Evolutionary conservation across 2,113 vertebrate species (phyloP), one percentile per base, ranked within the genome.

Genomic region (Loxodonta africana): DNA sequence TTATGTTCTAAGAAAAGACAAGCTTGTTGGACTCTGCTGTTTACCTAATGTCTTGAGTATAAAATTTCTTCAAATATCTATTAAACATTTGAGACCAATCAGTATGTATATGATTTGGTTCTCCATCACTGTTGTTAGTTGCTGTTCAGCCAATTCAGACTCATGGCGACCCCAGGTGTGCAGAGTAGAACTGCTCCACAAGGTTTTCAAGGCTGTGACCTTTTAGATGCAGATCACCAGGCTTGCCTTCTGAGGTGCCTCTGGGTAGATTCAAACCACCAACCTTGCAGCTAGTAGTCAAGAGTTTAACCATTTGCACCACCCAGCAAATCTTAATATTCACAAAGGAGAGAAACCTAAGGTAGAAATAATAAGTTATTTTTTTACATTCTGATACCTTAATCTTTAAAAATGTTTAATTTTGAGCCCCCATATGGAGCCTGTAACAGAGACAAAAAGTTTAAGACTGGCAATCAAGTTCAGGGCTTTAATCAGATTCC

Each of bases 1-100:
- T 8, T n/a, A 46, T 33, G 71, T 60, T 82, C 57, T 25, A 85
- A 88, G 67, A 17, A 37, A 82, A 17, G 12, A 33, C 85, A 95
- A 94, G 20, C 86, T 3, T 67, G 1, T 15, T 91, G 41, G 62
- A 95, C 18, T 83, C 9, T 37, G 12, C 5, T 48, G 3, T 60
- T 74, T 71, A 63, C 23, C n/a, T 91, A 88, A 83, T 76, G 15
- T 14, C 12, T 60, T 41, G 30, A 81, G 25, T 57, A 37, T 30
- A 85, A 88, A 94, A 93, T 86, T 89, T 57, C 25, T 41, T 30
- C 3, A 62, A 53, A 51, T 63, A 44, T 62, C 69, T 5, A 57
- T 77, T 93, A 91, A 95, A 93, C 6, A 91, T 86, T 28, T 71
- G 18, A 91, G 85, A 81, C 12, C 44, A 73, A 88, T 46, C 46